Conservation (phyloP, 2,797 vertebrate genomes). For the Sandelia bainsii region DNA sequence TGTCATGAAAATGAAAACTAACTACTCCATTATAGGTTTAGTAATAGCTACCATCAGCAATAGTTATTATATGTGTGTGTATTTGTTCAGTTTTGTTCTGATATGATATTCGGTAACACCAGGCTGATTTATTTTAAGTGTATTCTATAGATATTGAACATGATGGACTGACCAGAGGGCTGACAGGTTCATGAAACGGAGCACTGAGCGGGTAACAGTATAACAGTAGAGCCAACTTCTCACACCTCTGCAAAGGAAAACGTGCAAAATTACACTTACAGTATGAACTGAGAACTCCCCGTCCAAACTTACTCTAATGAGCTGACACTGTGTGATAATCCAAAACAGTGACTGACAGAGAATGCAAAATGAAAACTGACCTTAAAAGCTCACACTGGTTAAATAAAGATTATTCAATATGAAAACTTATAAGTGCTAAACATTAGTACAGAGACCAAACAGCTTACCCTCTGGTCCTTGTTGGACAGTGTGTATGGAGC, state of each 20-base stretch:
- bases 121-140: not conserved
- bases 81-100: too few relatives aligned
- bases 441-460: not conserved
- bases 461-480: constrained; percentile 90
- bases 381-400: not conserved
- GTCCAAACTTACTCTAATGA: too few relatives aligned
- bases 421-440: not conserved
- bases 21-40: too few relatives aligned
- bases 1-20: too few relatives aligned
- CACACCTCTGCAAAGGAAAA: constrained; percentile 89
- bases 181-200: constrained; percentile 96
- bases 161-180: constrained; percentile 89
- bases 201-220: constrained; percentile 92
- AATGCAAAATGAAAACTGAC: too few relatives aligned
- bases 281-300: not conserved
- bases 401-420: not conserved
- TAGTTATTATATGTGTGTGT: too few relatives aligned
- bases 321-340: not conserved
- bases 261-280: constrained; percentile 23
- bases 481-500: constrained; percentile 83
- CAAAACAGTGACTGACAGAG: not conserved
- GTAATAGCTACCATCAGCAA: too few relatives aligned
- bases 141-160: not conserved
- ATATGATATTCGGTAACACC: not conserved
- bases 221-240: constrained; percentile 92